Conservation (phyloP, 2,797 vertebrate genomes). For the Ctenosaura bakeri region DNA sequence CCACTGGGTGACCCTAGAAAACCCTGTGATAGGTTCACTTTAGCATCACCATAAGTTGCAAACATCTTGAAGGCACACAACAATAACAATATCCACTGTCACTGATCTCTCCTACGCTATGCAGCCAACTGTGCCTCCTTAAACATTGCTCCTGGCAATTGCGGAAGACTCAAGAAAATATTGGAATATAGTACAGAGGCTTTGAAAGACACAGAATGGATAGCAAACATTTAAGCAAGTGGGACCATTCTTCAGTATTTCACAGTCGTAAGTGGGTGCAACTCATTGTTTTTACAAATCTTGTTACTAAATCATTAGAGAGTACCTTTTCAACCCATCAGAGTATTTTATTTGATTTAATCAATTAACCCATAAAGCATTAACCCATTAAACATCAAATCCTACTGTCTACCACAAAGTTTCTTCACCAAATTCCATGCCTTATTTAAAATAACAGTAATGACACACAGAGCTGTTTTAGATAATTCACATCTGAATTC, state of each 20-base stretch:
- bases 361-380: background rate
- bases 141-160: background rate
- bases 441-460: background rate
- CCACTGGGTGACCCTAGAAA: no score
- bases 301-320: background rate
- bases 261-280: background rate
- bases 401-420: background rate
- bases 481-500: slow-evolving; percentile 3
- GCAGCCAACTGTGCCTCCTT: background rate
- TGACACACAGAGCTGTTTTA: background rate
- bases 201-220: background rate
- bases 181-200: background rate
- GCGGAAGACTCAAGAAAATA: background rate
- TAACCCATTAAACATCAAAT: background rate
- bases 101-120: background rate
- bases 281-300: background rate
- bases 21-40: no score
- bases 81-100: background rate
- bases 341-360: slow-evolving; percentile 4
- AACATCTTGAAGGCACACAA: no score
- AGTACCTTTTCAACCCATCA: background rate
- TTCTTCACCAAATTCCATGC: background rate
- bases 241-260: background rate
- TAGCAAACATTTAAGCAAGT: background rate
- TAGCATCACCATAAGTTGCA: no score